Evolutionary conservation across 2,113 vertebrate genomes (phyloP), one percentile per base, ranked within the genome.

Genomic region (Solea solea): DNA sequence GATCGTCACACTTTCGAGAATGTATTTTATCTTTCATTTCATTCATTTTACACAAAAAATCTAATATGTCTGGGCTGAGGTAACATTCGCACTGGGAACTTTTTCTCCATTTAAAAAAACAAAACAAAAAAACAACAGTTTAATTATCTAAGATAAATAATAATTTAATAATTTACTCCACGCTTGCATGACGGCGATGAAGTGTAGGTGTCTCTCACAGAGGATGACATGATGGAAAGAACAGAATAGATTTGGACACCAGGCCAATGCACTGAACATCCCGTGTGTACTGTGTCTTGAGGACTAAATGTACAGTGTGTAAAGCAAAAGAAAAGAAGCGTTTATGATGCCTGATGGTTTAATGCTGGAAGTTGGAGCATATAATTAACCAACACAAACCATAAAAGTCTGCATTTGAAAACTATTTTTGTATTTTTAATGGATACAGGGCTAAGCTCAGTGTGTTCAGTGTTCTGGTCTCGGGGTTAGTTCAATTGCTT

Each of bases 161-260:
- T 21, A 21, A 21, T 21, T 21, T 1, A 21, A 1, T 28, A 11
- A 56, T 34, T 39, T 39, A 9, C 63, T 62, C 39, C 44, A 61
- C 42, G 25, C 54, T 8, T 34, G 1, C 39, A 63, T 14, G 34
- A 16, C 14, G 2, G 6, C 45, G 40, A 49, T 40, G 45, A 44
- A 15, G 64, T 69, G 64, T 64, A 14, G 68, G 55, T 50, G 57
- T 80, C 74, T 69, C 69, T 58, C 25, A 16, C 46, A 52, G 62
- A 56, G 66, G 73, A 80, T 85, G 87, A 91, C 80, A 81, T 73
- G 84, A 89, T 89, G 89, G 92, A 92, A 89, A 84, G 74, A 77
- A 68, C 78, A 57, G 78, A 70, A 81, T 62, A 55, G 70, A 50
- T 64, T 14, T 74, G 83, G 84, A 90, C 79, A 88, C 58, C 59